Evolutionary conservation across 2,888 invertebrate genomes (phyloP).

Genomic region (Drosophila diplacantha): DNA sequence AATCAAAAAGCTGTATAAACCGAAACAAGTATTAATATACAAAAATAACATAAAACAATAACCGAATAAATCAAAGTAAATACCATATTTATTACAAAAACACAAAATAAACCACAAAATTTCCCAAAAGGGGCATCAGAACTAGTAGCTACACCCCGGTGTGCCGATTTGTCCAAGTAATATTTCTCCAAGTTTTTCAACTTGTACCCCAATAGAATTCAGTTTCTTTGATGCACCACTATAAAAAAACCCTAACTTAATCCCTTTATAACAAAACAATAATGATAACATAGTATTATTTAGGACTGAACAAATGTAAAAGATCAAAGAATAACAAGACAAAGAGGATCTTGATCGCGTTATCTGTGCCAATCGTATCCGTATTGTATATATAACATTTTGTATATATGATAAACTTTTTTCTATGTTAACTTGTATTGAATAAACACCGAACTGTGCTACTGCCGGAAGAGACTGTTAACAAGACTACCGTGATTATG

Average conservation of each 20-base stretch:
- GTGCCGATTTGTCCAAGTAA: background rate
- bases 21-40: constrained; percentile 11
- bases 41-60: constrained; percentile 20
- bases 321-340: constrained; percentile 27
- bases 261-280: background rate
- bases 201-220: constrained; percentile 1
- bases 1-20: constrained; percentile 33
- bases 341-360: constrained; percentile 49
- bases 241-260: background rate
- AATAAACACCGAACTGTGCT: constrained; percentile 37
- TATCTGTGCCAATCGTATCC: constrained; percentile 76
- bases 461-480: constrained; percentile 15
- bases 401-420: constrained; percentile 58
- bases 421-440: constrained; percentile 50
- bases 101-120: constrained; percentile 1
- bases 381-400: constrained; percentile 56
- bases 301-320: constrained; percentile 8
- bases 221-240: constrained; percentile 8
- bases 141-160: background rate
- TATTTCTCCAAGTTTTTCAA: constrained; percentile 13
- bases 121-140: constrained; percentile 1
- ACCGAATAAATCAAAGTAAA: background rate
- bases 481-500: background rate
- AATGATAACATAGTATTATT: background rate
- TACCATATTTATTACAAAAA: background rate